phyloP scores from a whole-genome alignment of 2,797 vertebrate species.

The Xiphophorus birchmanni region DNA sequence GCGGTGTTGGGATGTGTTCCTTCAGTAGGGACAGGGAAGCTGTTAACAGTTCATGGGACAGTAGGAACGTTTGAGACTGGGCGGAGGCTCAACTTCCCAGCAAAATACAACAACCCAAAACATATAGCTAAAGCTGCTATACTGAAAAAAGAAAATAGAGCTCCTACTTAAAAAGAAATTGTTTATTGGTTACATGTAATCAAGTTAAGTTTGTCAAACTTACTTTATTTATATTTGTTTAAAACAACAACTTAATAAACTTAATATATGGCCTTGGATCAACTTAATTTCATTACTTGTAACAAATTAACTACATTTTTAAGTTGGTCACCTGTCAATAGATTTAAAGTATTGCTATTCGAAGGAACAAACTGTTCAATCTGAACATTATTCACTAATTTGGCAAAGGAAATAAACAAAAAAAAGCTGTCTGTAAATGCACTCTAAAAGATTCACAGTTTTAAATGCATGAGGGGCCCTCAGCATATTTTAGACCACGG shows the following conservation, averaged over 20 bases:
- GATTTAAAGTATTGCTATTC: no score
- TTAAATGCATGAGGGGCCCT: not conserved
- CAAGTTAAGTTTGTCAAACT: no score
- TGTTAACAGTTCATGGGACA: not conserved
- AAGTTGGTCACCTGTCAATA: no score
- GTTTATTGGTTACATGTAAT: no score
- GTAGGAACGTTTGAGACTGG: not conserved
- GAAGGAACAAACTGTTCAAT: no score
- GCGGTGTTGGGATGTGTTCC: not conserved
- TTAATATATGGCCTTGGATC: no score
- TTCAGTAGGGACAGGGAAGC: not conserved
- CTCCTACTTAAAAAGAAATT: not conserved
- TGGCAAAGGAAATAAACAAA: no score
- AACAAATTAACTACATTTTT: no score
- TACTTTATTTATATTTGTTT: no score
- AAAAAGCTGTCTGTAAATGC: not conserved
- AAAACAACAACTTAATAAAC: no score
- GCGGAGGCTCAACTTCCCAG: not conserved
- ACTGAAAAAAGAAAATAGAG: not conserved
- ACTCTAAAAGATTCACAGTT: not conserved
- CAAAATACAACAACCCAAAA: not conserved
- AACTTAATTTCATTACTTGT: no score
- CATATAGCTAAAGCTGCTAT: not conserved
- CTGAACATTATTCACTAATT: no score
- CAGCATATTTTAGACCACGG: not conserved